Evolutionary conservation across 2,888 invertebrate genomes (phyloP).

Genomic region (Thymelicus lineola): DNA sequence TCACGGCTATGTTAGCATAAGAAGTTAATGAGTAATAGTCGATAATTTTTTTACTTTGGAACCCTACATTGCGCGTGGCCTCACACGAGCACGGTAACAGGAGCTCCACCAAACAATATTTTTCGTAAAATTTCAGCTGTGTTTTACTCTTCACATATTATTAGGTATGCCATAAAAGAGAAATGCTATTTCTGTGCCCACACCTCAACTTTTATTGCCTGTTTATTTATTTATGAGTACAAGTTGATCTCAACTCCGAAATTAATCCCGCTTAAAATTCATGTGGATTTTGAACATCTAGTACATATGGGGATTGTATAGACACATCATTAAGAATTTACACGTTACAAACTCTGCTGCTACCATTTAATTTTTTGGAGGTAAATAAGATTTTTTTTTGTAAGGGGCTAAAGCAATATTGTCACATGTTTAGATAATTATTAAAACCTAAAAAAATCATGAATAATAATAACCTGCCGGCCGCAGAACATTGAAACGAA

Average conservation of each 20-base stretch:
- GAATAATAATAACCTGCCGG: neutral
- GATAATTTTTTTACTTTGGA: no score
- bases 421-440: no score
- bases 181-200: conserved; percentile 8
- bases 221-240: conserved; percentile 24
- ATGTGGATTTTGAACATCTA: conserved; percentile 1
- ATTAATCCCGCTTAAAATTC: conserved; percentile 24
- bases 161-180: conserved; percentile 13
- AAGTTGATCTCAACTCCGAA: conserved; percentile 14
- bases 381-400: no score
- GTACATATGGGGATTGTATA: conserved; percentile 2
- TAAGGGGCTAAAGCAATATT: no score
- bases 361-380: no score
- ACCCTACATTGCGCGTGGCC: no score
- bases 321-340: neutral
- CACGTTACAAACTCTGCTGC: no score
- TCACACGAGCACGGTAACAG: no score
- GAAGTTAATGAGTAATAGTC: no score
- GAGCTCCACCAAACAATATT: no score
- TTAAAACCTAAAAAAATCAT: neutral
- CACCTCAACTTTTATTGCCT: conserved; percentile 16
- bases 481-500: neutral
- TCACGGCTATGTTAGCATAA: no score
- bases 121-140: neutral
- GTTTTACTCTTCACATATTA: neutral